Evolutionary conservation across 2,113 vertebrate genomes (phyloP).

Genomic region (Phrynosoma blainvillii): DNA sequence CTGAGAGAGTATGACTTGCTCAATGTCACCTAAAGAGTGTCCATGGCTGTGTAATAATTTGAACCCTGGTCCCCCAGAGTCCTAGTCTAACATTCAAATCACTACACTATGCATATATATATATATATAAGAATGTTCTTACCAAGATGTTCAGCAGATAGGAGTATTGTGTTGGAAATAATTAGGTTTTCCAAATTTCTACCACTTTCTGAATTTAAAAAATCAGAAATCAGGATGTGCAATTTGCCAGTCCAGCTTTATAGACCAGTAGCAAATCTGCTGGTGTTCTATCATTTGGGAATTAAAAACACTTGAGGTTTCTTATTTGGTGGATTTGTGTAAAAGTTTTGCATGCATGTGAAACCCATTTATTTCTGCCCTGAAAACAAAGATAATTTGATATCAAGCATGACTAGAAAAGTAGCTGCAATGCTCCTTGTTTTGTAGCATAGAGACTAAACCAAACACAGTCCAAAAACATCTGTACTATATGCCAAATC

Average conservation of each 20-base stretch:
- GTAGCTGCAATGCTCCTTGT: slow-evolving; percentile 67
- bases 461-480: slow-evolving; percentile 64
- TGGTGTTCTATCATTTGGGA: slow-evolving; percentile 54
- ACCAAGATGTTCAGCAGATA: not conserved
- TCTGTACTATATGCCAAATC: slow-evolving; percentile 53
- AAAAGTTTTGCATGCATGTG: slow-evolving; percentile 70
- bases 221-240: slow-evolving; percentile 47
- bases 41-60: too few relatives aligned
- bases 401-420: slow-evolving; percentile 71
- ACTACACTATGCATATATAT: too few relatives aligned
- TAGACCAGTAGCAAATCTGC: slow-evolving; percentile 38
- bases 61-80: too few relatives aligned
- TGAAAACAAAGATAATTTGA: slow-evolving; percentile 63
- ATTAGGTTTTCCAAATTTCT: not conserved
- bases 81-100: too few relatives aligned
- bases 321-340: slow-evolving; percentile 67
- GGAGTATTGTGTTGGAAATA: slow-evolving; percentile 2
- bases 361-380: slow-evolving; percentile 69
- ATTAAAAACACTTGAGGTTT: slow-evolving; percentile 51
- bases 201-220: slow-evolving; percentile 41
- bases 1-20: too few relatives aligned
- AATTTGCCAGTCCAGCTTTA: slow-evolving; percentile 61
- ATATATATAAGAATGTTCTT: not conserved
- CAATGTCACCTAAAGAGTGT: too few relatives aligned
- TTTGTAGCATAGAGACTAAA: slow-evolving; percentile 57